These are phyloP conservation scores for Palloptera scutellata DNA, from an alignment of 2,888 invertebrate species.

Conservation along the genomic window DNA sequence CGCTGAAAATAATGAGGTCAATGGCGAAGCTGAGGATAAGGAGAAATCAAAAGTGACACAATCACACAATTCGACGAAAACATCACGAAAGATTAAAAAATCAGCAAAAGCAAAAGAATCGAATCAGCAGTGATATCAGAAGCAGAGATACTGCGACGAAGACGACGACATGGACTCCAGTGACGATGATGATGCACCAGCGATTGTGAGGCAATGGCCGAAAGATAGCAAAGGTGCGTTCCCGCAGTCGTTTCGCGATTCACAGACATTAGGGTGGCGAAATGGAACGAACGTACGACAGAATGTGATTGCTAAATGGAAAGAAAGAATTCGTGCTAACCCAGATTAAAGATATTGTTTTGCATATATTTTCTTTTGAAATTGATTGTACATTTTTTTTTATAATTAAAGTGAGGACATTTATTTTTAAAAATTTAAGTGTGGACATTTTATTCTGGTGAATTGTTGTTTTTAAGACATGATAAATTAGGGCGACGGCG, in stretches of 20 bases:
- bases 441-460: too few species aligned
- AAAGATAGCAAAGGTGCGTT: not conserved
- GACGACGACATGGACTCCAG: not conserved
- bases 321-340: too few species aligned
- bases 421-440: not conserved
- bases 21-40: slow-evolving; percentile 1
- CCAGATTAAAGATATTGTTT: too few species aligned
- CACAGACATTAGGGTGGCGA: slow-evolving; percentile 4
- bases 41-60: too few species aligned
- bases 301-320: not conserved
- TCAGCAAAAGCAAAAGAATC: not conserved
- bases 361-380: not conserved
- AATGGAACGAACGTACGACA: not conserved
- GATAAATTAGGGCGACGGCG: too few species aligned
- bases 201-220: slow-evolving; percentile 4
- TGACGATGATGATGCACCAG: not conserved
- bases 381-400: slow-evolving; percentile 19
- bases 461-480: too few species aligned
- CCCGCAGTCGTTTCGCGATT: slow-evolving; percentile 12
- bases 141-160: not conserved
- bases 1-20: not conserved
- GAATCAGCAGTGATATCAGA: not conserved
- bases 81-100: not conserved
- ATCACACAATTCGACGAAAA: not conserved
- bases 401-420: too few species aligned